Base-by-base conservation (phyloP, 2,888 invertebrate species). In the Strigamia maritima region DNA sequence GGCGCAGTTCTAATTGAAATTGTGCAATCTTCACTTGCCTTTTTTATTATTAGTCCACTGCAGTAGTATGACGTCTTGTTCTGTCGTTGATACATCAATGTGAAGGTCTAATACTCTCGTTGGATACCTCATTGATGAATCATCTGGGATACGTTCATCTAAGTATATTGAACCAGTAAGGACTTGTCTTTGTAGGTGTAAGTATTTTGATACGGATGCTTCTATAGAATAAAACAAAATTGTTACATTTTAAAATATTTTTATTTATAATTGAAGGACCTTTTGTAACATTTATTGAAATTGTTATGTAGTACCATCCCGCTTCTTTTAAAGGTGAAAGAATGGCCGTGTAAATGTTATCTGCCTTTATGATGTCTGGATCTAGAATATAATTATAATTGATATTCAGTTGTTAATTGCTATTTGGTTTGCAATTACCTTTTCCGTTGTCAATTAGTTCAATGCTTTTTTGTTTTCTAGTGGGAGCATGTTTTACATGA, bases 101-200 rank as follows among this genome's bases (percentile, higher is more conserved):
- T 10, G 12, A 16, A 70, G 28, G 26, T 70, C 70, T 3, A 26
- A 10, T 26, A 70, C 28, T 16, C 26, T 12, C 14, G 70, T 70
- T 70, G 70, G 70, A 70, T 70, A 70, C 16, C n/a, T 26, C 26
- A 70, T 12, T 70, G 70, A 70, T 24, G 70, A 70, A n/a, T 70
- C 28, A n/a, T 70, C 70, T 14, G 70, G 14, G 14, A 70, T 70
- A 16, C 26, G 28, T 16, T 26, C 26, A n/a, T 70, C 70, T 70
- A 70, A 4, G 26, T 28, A 70, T n/a, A 70, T 28, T 3, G 70
- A 70, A 26, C 70, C 70, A 70, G 70, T n/a, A 4, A 70, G 26
- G 26, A 10, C 14, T 28, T 16, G 70, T 70, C 70, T 70, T 70
- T 70, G 70, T 0, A 70, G 14, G 19, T 54, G 3, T 3, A 54